Conservation (phyloP, 2,888 invertebrate species). For the Coecobrya sp. region DNA sequence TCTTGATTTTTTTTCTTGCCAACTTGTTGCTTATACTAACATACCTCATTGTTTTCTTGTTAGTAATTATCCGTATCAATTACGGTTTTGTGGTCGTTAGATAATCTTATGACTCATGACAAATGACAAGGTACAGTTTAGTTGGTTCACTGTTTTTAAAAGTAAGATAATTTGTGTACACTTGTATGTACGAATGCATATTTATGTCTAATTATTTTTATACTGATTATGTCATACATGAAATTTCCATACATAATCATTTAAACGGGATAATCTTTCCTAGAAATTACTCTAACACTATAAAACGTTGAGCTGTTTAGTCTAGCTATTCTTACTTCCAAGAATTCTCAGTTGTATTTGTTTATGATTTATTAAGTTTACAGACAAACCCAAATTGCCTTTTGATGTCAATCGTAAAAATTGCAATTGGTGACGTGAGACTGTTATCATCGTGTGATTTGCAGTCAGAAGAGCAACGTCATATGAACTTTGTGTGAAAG, state of each 20-base stretch:
- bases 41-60: conserved; percentile 68
- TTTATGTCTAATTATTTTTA: background rate
- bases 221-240: background rate
- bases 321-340: too few species aligned
- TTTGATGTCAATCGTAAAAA: background rate
- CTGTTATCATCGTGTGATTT: background rate
- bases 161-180: background rate
- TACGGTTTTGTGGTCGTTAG: conserved; percentile 59
- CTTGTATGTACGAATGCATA: background rate
- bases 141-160: background rate
- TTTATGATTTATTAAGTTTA: too few species aligned
- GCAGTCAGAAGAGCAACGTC: background rate
- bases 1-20: conserved; percentile 66
- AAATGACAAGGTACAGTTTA: conserved; percentile 59
- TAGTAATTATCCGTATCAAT: conserved; percentile 71
- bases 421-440: conserved; percentile 3
- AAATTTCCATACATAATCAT: background rate
- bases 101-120: conserved; percentile 54
- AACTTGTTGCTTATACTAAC: conserved; percentile 59
- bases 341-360: too few species aligned
- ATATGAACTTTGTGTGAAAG: conserved; percentile 1
- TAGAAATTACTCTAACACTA: too few species aligned
- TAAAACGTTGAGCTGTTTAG: too few species aligned
- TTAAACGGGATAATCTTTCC: too few species aligned
- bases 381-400: too few species aligned